Evolutionary conservation across 2,888 invertebrate species (phyloP).

Genomic region (Platynereis dumerilii): DNA sequence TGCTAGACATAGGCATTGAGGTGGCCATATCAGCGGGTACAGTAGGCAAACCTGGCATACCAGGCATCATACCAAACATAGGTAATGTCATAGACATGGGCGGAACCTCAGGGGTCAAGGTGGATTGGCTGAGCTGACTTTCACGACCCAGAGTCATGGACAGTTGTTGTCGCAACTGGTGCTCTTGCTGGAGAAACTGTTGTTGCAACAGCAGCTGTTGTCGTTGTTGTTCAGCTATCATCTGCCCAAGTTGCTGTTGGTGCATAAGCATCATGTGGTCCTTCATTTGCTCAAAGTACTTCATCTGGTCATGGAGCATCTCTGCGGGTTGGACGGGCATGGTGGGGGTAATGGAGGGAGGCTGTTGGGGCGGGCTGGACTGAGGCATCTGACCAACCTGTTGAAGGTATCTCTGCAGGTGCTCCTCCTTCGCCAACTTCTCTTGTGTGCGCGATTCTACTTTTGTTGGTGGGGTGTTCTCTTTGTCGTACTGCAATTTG

Average conservation of each 20-base stretch:
- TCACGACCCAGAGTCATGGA: background rate
- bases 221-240: conserved; percentile 69
- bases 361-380: background rate
- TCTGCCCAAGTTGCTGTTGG: conserved; percentile 38
- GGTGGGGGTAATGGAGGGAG: background rate
- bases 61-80: background rate
- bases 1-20: background rate
- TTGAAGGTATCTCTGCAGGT: conserved; percentile 53
- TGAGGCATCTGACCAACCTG: conserved; percentile 42
- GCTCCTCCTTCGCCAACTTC: conserved; percentile 53
- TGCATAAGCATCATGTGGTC: conserved; percentile 34
- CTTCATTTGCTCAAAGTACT: conserved; percentile 49
- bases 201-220: conserved; percentile 66
- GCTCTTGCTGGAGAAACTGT: conserved; percentile 17
- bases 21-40: background rate
- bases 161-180: background rate
- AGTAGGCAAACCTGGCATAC: background rate
- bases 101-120: no score
- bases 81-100: no score
- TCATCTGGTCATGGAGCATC: conserved; percentile 35
- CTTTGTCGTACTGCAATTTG: conserved; percentile 11
- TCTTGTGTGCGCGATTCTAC: conserved; percentile 32
- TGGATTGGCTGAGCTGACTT: no score
- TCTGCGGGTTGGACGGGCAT: background rate
- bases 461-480: no score